These are phyloP conservation scores for Cryptocephalus primarius DNA, from an alignment of 2,888 invertebrate genomes.

Conservation along the genomic window DNA sequence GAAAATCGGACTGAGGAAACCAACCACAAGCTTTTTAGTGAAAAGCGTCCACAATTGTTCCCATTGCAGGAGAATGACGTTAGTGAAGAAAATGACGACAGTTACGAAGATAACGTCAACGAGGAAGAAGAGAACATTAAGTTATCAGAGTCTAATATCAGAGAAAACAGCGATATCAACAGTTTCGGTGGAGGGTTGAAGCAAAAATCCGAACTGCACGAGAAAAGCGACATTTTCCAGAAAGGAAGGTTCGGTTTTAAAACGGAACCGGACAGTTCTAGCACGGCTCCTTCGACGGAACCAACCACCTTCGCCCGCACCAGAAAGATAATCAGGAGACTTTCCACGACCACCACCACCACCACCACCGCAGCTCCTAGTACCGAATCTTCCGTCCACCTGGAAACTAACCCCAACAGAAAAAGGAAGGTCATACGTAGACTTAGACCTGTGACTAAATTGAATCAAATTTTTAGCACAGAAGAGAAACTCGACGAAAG, in stretches of 20 bases:
- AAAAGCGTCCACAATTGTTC: constrained; percentile 5
- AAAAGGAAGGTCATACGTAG: constrained; percentile 28
- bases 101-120: constrained; percentile 13
- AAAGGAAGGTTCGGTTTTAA: not conserved
- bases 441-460: constrained; percentile 18
- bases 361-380: constrained; percentile 8
- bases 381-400: constrained; percentile 7
- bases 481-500: not conserved
- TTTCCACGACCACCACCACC: constrained; percentile 5
- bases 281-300: constrained; percentile 13
- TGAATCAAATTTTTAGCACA: constrained; percentile 1
- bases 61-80: constrained; percentile 7
- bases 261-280: not conserved
- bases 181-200: constrained; percentile 16
- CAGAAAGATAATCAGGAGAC: constrained; percentile 31
- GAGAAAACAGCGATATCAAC: constrained; percentile 32
- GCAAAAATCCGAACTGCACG: not conserved
- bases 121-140: constrained; percentile 36
- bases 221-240: not conserved
- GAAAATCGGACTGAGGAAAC: not conserved
- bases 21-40: constrained; percentile 6
- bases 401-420: constrained; percentile 6
- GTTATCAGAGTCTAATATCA: constrained; percentile 35
- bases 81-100: constrained; percentile 15
- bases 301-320: constrained; percentile 20